A percentile compares a stretch with the other conserved stretches of the same genome.
phyloP scores from a whole-genome alignment of 2,797 vertebrate species.

The Rhinatrema bivittatum region DNA sequence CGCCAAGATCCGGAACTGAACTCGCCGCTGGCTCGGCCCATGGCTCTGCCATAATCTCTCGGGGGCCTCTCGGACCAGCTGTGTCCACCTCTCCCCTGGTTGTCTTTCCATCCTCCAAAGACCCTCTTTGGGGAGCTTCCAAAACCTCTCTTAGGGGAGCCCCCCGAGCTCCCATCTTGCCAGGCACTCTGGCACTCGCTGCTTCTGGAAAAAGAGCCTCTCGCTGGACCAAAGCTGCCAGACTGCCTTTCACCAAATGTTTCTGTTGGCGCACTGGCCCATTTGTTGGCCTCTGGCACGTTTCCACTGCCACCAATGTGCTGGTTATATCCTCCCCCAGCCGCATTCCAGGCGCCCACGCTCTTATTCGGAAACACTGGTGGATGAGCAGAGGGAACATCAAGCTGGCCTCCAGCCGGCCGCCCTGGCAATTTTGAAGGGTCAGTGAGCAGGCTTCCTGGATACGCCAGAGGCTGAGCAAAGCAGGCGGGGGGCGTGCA shows the following conservation, averaged over 20 bases:
- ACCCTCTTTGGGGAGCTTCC: background rate
- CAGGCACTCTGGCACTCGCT: background rate
- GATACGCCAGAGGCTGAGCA: too few species aligned
- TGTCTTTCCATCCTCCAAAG: constrained; percentile 2
- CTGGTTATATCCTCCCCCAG: background rate
- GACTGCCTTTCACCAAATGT: background rate
- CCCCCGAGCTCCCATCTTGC: background rate
- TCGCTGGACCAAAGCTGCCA: background rate
- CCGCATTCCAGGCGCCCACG: background rate
- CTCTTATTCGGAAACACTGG: background rate
- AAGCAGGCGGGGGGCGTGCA: background rate
- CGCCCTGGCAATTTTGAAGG: too few species aligned
- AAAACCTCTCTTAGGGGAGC: background rate
- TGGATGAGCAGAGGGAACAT: too few species aligned
- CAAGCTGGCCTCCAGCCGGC: too few species aligned
- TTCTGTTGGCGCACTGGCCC: too few species aligned
- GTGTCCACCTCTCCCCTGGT: background rate
- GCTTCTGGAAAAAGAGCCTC: background rate
- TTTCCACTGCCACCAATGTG: background rate
- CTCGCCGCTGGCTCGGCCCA: background rate
- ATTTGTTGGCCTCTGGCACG: background rate
- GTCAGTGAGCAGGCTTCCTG: too few species aligned
- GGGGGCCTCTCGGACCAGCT: background rate
- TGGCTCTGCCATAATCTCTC: background rate
- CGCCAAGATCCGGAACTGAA: background rate